A percentile compares a stretch with the other conserved stretches of the same genome.
Evolutionary conservation across 2,888 invertebrate genomes (phyloP).

Genomic region (Helleia helle): DNA sequence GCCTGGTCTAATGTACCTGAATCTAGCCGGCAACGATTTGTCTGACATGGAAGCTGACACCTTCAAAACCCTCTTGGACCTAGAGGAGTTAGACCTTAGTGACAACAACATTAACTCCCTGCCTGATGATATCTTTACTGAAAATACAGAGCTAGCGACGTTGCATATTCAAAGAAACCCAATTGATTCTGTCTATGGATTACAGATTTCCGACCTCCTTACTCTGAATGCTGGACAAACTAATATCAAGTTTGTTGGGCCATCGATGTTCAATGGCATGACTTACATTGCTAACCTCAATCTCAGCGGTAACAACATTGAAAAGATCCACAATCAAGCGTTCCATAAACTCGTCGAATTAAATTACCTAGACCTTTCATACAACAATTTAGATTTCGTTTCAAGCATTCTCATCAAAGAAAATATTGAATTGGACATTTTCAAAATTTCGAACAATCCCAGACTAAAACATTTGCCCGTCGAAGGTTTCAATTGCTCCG

Average conservation of each 20-base stretch:
- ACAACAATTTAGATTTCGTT: slow-evolving; percentile 79
- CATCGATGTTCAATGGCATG: slow-evolving; percentile 78
- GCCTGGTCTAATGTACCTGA: slow-evolving; percentile 78
- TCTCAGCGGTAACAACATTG: slow-evolving; percentile 80
- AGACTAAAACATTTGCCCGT: slow-evolving; percentile 77
- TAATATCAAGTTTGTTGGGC: slow-evolving; percentile 76
- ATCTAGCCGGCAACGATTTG: slow-evolving; percentile 79
- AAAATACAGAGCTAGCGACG: slow-evolving; percentile 77
- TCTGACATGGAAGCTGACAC: slow-evolving; percentile 73
- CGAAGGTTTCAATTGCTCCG: slow-evolving; percentile 77
- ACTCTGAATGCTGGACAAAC: slow-evolving; percentile 81
- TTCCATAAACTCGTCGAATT: slow-evolving; percentile 79
- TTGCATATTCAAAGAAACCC: slow-evolving; percentile 82
- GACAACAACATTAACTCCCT: slow-evolving; percentile 78
- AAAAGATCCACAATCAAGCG: slow-evolving; percentile 78
- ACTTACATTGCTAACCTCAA: slow-evolving; percentile 77
- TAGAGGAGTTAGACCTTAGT: slow-evolving; percentile 83
- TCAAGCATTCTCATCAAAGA: slow-evolving; percentile 79
- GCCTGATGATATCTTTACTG: slow-evolving; percentile 77
- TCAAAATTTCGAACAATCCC: slow-evolving; percentile 82
- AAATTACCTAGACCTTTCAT: slow-evolving; percentile 81
- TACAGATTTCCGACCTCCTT: slow-evolving; percentile 77
- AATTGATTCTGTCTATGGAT: slow-evolving; percentile 74
- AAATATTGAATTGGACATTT: slow-evolving; percentile 79
- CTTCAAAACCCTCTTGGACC: slow-evolving; percentile 76